Conservation (phyloP, 2,113 vertebrate genomes). For the Physeter macrocephalus region DNA sequence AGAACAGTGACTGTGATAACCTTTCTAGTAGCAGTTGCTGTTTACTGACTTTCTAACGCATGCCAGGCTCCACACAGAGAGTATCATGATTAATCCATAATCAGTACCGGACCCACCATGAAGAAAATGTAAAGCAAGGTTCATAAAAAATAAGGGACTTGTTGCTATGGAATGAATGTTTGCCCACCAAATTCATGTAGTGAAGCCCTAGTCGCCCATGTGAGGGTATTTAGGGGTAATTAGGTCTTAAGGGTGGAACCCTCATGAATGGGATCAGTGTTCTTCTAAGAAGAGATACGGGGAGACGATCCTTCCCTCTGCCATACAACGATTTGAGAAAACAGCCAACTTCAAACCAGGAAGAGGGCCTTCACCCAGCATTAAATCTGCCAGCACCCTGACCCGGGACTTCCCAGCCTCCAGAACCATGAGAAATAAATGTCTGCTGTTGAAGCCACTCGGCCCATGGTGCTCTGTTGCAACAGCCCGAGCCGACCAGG, state of each 20-base stretch:
- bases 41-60: not conserved
- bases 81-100: not conserved
- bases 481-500: not conserved
- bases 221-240: not conserved
- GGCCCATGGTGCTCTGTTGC: not conserved
- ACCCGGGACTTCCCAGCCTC: not conserved
- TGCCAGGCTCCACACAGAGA: not conserved
- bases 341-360: not conserved
- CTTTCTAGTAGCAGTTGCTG: not conserved
- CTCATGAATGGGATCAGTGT: not conserved
- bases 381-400: not conserved
- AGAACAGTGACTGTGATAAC: not conserved
- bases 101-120: not conserved
- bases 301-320: too few species aligned
- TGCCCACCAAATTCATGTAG: not conserved
- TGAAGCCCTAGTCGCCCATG: not conserved
- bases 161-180: not conserved
- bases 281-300: not conserved
- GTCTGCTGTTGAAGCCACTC: not conserved
- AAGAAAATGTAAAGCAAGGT: not conserved
- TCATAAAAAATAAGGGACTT: not conserved
- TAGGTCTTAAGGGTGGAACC: not conserved
- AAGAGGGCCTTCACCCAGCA: not conserved
- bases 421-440: not conserved
- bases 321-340: not conserved